Percentiles rank a stretch among this genome's conserved stretches.
Conservation (phyloP, 1,140 invertebrate genomes). For the Brachionus calyciflorus region DNA sequence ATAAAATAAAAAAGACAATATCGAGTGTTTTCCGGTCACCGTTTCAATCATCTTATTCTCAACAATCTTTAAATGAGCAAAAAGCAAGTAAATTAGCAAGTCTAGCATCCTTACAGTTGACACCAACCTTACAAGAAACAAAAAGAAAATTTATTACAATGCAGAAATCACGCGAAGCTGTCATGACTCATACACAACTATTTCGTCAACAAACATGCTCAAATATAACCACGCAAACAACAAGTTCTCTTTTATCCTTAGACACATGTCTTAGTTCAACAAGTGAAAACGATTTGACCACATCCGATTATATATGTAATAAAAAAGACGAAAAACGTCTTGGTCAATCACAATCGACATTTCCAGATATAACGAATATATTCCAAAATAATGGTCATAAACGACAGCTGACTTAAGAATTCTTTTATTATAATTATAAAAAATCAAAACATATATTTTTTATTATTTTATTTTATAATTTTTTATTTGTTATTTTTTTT, state of each 20-base stretch:
- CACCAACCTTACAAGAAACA: slow-evolving; percentile 31
- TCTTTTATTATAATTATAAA: not conserved
- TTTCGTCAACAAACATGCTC: slow-evolving; percentile 42
- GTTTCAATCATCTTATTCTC: slow-evolving; percentile 65
- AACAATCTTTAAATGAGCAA: slow-evolving; percentile 44
- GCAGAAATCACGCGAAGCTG: slow-evolving; percentile 33
- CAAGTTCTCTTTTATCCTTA: slow-evolving; percentile 19
- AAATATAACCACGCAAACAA: slow-evolving; percentile 36
- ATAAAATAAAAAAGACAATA: slow-evolving; percentile 83
- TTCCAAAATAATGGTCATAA: slow-evolving; percentile 36
- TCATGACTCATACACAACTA: slow-evolving; percentile 24
- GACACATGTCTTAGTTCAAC: slow-evolving; percentile 22
- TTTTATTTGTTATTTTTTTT: slow-evolving; percentile 26
- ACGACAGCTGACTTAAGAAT: slow-evolving; percentile 23
- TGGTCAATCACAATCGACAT: not conserved
- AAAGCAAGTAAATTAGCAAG: slow-evolving; percentile 44
- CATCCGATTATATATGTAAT: not conserved
- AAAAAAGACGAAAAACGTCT: slow-evolving; percentile 27
- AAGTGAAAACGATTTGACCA: slow-evolving; percentile 7
- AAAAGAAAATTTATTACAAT: slow-evolving; percentile 42
- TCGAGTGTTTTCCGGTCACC: slow-evolving; percentile 75
- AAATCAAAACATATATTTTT: no score
- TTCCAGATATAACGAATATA: slow-evolving; percentile 28
- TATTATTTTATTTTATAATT: slow-evolving; percentile 14
- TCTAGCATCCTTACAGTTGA: slow-evolving; percentile 31